phyloP scores from a whole-genome alignment of 2,113 vertebrate genomes.

The Zingel zingel region DNA sequence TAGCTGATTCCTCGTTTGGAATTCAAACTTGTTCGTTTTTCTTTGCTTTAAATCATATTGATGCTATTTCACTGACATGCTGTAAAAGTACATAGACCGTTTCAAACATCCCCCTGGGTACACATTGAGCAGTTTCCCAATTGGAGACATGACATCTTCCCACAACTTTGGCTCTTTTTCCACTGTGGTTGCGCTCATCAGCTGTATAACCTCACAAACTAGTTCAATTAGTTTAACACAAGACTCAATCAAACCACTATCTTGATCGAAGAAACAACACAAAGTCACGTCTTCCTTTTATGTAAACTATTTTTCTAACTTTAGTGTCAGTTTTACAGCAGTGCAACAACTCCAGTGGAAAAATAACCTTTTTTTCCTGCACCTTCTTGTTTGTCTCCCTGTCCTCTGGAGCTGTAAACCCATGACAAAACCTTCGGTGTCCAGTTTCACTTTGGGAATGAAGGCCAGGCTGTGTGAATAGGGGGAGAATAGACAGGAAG shows the following conservation, averaged over 20 bases:
- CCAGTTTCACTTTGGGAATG: slow-evolving; percentile 79
- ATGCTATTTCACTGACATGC: background rate
- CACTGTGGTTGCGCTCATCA: slow-evolving; percentile 18
- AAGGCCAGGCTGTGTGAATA: slow-evolving; percentile 75
- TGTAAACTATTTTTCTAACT: slow-evolving; percentile 36
- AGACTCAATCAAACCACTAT: slow-evolving; percentile 7
- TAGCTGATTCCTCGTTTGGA: background rate
- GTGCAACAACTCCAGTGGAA: slow-evolving; percentile 28
- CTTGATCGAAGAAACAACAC: slow-evolving; percentile 12
- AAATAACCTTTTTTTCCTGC: slow-evolving; percentile 20
- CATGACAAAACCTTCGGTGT: slow-evolving; percentile 73
- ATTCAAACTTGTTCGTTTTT: background rate
- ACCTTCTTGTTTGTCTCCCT: slow-evolving; percentile 69
- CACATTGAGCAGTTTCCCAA: slow-evolving; percentile 13
- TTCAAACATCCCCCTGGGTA: background rate
- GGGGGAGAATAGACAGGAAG: slow-evolving; percentile 79
- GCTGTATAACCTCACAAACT: slow-evolving; percentile 34
- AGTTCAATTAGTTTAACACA: slow-evolving; percentile 34
- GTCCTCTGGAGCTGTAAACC: slow-evolving; percentile 75
- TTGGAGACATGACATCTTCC: slow-evolving; percentile 34
- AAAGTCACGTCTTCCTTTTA: background rate
- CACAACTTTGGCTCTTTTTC: slow-evolving; percentile 39
- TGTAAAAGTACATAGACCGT: background rate
- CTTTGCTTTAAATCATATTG: background rate
- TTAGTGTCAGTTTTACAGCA: slow-evolving; percentile 46